Percentiles rank a stretch among this genome's conserved stretches.
These are phyloP conservation scores for Anthopleura sola DNA, from an alignment of 64 coral and sea anemone genomes.

Conservation along the genomic window DNA sequence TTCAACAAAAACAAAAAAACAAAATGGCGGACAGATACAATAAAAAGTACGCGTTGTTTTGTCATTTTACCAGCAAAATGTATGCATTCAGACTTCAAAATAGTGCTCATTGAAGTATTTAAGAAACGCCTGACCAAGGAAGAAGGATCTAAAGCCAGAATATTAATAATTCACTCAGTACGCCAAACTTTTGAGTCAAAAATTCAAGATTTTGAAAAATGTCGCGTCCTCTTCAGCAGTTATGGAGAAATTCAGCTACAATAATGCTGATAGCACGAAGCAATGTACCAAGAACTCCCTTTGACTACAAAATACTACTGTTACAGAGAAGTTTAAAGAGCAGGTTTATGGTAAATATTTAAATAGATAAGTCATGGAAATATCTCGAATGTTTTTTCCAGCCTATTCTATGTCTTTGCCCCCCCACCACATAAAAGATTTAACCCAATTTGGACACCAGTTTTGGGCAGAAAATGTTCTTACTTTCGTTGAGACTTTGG, in stretches of 20 bases:
- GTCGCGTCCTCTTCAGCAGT: not conserved
- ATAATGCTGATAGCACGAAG: constrained; percentile 68
- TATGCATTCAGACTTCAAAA: not conserved
- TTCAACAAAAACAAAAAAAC: not conserved
- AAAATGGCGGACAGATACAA: not conserved
- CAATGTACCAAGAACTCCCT: constrained; percentile 19
- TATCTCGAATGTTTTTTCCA: too few species aligned
- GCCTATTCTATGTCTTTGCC: too few species aligned
- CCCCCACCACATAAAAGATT: too few species aligned
- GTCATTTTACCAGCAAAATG: not conserved
- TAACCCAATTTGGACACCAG: too few species aligned
- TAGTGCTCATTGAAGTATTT: not conserved
- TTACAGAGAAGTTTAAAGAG: constrained; percentile 72
- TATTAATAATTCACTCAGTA: not conserved
- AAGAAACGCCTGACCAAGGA: not conserved
- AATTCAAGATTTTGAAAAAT: not conserved
- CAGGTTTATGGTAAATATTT: constrained; percentile 69
- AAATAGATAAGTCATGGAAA: not conserved
- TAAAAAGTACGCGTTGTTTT: too few species aligned
- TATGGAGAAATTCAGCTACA: constrained; percentile 65
- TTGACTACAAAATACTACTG: constrained; percentile 80
- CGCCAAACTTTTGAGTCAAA: not conserved
- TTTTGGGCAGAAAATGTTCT: too few species aligned
- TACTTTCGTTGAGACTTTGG: too few species aligned
- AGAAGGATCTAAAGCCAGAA: not conserved